These are phyloP conservation scores for Dysmachus trigonus DNA, from an alignment of 2,888 invertebrate species.

Conservation along the genomic window DNA sequence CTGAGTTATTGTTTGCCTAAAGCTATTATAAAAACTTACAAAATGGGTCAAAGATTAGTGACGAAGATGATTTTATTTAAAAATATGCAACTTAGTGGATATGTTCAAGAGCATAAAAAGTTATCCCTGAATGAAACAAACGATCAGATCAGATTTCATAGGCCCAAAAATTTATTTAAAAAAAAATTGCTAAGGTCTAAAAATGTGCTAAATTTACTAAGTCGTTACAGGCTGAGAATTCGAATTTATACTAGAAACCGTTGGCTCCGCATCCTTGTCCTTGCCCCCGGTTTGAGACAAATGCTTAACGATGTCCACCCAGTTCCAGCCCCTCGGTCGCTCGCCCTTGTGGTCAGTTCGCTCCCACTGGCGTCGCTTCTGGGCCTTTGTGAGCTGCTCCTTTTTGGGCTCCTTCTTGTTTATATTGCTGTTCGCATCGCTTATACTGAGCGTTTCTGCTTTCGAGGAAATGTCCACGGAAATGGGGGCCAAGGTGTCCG, in stretches of 20 bases:
- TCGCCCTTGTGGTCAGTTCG: slow-evolving; percentile 84
- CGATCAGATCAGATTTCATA: background rate
- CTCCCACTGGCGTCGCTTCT: slow-evolving; percentile 90
- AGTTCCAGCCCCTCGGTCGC: slow-evolving; percentile 88
- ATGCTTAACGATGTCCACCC: slow-evolving; percentile 97
- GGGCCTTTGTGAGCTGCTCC: slow-evolving; percentile 89
- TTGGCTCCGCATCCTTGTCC: background rate
- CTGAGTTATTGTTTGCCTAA: too few species aligned
- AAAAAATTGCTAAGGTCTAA: slow-evolving; percentile 7
- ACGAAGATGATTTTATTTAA: too few species aligned
- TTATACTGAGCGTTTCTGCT: slow-evolving; percentile 58
- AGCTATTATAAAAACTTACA: too few species aligned
- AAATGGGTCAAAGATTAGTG: too few species aligned
- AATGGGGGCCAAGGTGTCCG: slow-evolving; percentile 63
- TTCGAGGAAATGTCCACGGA: slow-evolving; percentile 53
- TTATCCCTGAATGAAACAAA: background rate
- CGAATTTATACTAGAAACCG: background rate
- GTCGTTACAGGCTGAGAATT: background rate
- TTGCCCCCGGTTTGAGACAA: slow-evolving; percentile 76
- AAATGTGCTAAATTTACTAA: slow-evolving; percentile 12
- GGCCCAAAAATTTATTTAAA: slow-evolving; percentile 6
- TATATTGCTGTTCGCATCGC: slow-evolving; percentile 52
- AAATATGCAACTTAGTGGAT: too few species aligned
- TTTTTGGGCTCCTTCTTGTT: slow-evolving; percentile 72
- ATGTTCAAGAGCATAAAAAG: too few species aligned